Base-by-base conservation (phyloP, 30 jellyfish, hydroid and myxozoan genomes). In the Hydractinia symbiolongicarpus region DNA sequence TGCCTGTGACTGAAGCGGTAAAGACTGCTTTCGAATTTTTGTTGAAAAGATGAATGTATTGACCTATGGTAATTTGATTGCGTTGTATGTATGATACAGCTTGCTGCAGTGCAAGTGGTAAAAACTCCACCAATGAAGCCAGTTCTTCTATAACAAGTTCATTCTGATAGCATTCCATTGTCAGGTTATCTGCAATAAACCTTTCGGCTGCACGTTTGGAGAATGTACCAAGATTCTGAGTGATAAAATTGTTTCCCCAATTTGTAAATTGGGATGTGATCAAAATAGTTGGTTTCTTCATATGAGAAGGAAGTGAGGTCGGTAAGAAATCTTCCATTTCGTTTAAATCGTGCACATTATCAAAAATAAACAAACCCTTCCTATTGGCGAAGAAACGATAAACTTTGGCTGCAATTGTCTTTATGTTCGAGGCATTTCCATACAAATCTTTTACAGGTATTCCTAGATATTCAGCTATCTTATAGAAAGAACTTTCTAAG, bases 31-130 rank as follows among this genome's bases (percentile, higher is more conserved):
- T 66, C 9, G 85, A 73, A 49, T 79, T 86, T 8, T 62, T 44
- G 40, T 79, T 53, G 60, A 86, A 79, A 6, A 86, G 83, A 17
- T 40, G 52, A 14, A 86, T 56, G 72, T 86, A 86, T 54, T 73
- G 79, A 9, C 20, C 70, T 8, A 86, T 51, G 17, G 52, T 13
- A 13, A 64, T 8, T 64, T 56, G 77, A 70, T 8, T 75, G 55
- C 80, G 79, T 64, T 51, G 71, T 13, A 86, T 79, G 62, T 86
- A 86, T 4, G 95, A 76, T n/a, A 86, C 77, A 60, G 95, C 95
- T 55, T 86, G 95, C 54, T 86, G 95, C 52, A 86, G 57, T 9
- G 95, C 95, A 0, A 86, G 84, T 4, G 95, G 95, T 10, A 79
- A 77, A 57, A 85, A 79, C 6, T 79, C 86, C 81, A 81, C 62